Percentiles rank a stretch among this genome's conserved stretches.
These are phyloP conservation scores for Plutella xylostella DNA, from an alignment of 2,888 invertebrate species.

Conservation along the genomic window DNA sequence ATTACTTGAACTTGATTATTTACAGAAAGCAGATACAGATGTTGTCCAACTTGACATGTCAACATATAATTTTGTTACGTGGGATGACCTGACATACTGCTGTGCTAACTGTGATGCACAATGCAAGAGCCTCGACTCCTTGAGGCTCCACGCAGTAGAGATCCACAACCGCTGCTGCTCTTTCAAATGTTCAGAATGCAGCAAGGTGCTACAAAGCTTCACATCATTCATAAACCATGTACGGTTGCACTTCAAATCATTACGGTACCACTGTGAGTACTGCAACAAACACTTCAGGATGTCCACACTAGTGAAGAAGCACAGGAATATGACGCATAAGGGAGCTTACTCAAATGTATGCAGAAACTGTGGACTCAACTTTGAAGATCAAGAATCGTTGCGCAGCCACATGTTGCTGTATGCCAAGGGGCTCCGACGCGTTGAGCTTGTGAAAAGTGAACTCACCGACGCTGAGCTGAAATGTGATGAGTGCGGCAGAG, in stretches of 20 bases:
- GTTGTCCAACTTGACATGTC: slow-evolving; percentile 19
- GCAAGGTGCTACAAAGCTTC: slow-evolving; percentile 36
- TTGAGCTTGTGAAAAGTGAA: slow-evolving; percentile 31
- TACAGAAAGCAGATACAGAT: slow-evolving; percentile 15
- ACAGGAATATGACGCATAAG: slow-evolving; percentile 30
- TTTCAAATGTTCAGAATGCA: slow-evolving; percentile 52
- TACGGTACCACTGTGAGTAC: slow-evolving; percentile 48
- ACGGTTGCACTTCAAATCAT: slow-evolving; percentile 38
- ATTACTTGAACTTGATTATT: slow-evolving; percentile 2
- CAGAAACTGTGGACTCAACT: slow-evolving; percentile 40
- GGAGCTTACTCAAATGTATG: slow-evolving; percentile 31
- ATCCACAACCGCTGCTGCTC: slow-evolving; percentile 47
- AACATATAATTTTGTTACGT: slow-evolving; percentile 28
- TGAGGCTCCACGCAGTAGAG: slow-evolving; percentile 49
- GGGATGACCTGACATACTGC: slow-evolving; percentile 49
- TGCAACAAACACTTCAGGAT: slow-evolving; percentile 41
- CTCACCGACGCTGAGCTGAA: slow-evolving; percentile 30
- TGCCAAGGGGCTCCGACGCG: slow-evolving; percentile 23
- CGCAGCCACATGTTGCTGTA: slow-evolving; percentile 45
- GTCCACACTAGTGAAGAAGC: slow-evolving; percentile 35
- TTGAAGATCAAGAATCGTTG: slow-evolving; percentile 37
- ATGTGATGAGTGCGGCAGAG: slow-evolving; percentile 46
- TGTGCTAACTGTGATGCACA: slow-evolving; percentile 53
- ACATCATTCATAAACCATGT: slow-evolving; percentile 46
- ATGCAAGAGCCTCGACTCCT: slow-evolving; percentile 42